Base-by-base conservation (phyloP, 2,797 vertebrate genomes). In the Capromys pilorides region DNA sequence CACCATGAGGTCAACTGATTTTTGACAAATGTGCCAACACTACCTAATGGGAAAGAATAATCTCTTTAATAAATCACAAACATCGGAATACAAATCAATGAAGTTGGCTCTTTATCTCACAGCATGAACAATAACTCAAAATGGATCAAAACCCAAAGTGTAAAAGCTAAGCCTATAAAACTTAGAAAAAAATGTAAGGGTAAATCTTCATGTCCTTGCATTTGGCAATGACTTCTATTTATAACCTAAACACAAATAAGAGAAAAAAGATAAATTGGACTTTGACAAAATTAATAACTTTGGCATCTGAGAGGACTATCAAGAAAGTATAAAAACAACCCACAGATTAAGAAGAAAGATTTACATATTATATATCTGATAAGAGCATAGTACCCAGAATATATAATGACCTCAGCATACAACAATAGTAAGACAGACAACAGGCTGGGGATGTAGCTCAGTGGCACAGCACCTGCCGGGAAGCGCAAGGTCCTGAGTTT, bases 201-300 rank as follows among this genome's bases (percentile, higher is more conserved):
- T 41, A 84, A 22, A 73, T 24, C 49, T 86, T 79, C 28, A 57
- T 24, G n/a, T 45, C 12, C 67, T 78, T 66, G n/a, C n/a, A 80
- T 49, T 69, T 75, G 54, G 45, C 59, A 73, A 61, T 49, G 12
- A 14, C 45, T 94, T 54, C 51, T 77, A 86, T 33, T 59, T 24
- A 73, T 64, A 26, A 86, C 31, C 54, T 86, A 95, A 82, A 22
- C 14, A 67, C 12, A 82, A 77, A 26, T 61, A 61, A 75, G 39
- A 36, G 36, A 54, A 78, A 31, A 87, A 86, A 80, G 14, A 89
- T 51, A 82, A 86, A 73, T 28, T 59, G 41, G 45, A 86, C 62
- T 91, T 86, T 64, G 79, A 57, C 77, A 67, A 86, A 82, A 69
- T 62, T 39, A 31, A 61, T 84, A 75, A 75, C 54, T 82, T 88